Evolutionary conservation across 1,140 invertebrate species (phyloP).

Genomic region (Camponotus pennsylvanicus): DNA sequence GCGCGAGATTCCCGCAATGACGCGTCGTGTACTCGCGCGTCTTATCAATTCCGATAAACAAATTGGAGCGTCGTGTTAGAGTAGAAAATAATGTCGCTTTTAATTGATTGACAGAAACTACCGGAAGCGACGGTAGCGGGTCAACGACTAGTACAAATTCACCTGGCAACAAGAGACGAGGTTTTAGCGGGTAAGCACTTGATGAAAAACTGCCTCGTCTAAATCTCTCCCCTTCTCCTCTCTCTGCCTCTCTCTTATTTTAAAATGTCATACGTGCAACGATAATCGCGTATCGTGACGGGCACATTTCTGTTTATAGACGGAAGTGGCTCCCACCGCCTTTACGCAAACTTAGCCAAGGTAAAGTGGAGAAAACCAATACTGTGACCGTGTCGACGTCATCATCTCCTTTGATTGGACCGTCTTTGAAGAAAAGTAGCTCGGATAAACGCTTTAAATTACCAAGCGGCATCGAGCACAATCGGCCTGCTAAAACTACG

Average conservation of each 20-base stretch:
- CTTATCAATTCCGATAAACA: slow-evolving; percentile 53
- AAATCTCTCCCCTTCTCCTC: neutral
- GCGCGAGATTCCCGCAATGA: neutral
- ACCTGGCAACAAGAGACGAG: slow-evolving; percentile 93
- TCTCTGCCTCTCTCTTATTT: slow-evolving; percentile 20
- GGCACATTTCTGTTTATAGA: slow-evolving; percentile 79
- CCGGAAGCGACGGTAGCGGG: slow-evolving; percentile 86
- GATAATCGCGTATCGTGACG: slow-evolving; percentile 67
- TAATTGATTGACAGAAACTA: slow-evolving; percentile 84
- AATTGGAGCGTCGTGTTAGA: slow-evolving; percentile 1
- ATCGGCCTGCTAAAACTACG: slow-evolving; percentile 52
- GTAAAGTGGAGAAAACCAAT: slow-evolving; percentile 92
- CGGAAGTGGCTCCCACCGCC: slow-evolving; percentile 97
- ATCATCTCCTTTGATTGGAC: slow-evolving; percentile 56
- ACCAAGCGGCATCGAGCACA: slow-evolving; percentile 73
- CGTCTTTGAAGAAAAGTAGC: slow-evolving; percentile 88
- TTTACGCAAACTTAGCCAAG: slow-evolving; percentile 95
- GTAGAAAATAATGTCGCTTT: neutral
- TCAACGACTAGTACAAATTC: slow-evolving; percentile 87
- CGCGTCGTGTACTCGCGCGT: neutral
- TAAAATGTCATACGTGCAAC: slow-evolving; percentile 62
- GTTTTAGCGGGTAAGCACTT: slow-evolving; percentile 92
- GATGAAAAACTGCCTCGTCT: slow-evolving; percentile 64
- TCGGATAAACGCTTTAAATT: slow-evolving; percentile 94
- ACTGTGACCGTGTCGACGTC: slow-evolving; percentile 84